Conservation (phyloP, 2,797 vertebrate species). For the Epinephelus awoara region DNA sequence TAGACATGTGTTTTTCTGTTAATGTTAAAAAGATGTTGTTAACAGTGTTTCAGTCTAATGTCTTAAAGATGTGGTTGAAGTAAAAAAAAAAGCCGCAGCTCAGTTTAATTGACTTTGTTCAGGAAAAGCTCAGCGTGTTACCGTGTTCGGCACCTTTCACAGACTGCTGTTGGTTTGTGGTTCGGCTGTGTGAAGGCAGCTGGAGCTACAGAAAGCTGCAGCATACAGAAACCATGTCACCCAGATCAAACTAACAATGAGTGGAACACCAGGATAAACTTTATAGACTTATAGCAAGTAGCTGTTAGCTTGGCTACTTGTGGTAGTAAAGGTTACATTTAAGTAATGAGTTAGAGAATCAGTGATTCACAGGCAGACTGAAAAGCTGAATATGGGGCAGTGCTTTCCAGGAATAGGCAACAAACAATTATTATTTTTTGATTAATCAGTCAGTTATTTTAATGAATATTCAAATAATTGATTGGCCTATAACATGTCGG, state of each 20-base stretch:
- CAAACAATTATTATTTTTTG: too few species aligned
- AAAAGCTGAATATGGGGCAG: too few species aligned
- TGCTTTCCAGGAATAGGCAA: too few species aligned
- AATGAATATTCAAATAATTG: too few species aligned
- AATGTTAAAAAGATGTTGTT: conserved; percentile 23
- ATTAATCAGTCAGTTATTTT: too few species aligned
- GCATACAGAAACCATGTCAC: background rate
- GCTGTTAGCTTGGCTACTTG: background rate
- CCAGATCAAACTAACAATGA: background rate
- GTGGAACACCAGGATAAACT: background rate
- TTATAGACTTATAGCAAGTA: background rate
- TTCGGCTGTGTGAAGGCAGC: conserved; percentile 1
- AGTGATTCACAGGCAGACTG: too few species aligned
- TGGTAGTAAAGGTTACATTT: too few species aligned
- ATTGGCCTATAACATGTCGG: too few species aligned
- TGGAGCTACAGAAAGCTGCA: background rate
- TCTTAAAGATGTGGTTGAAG: conserved; percentile 51
- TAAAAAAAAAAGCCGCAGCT: conserved; percentile 33
- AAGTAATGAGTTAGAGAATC: too few species aligned
- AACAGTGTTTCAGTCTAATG: conserved; percentile 28
- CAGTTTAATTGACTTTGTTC: conserved; percentile 40
- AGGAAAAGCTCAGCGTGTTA: conserved; percentile 32
- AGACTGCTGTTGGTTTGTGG: conserved; percentile 23
- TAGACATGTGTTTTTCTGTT: conserved; percentile 9
- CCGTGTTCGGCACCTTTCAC: conserved; percentile 21